Base-by-base conservation (phyloP, 2,888 invertebrate genomes). In the Meiosimyza decipiens region DNA sequence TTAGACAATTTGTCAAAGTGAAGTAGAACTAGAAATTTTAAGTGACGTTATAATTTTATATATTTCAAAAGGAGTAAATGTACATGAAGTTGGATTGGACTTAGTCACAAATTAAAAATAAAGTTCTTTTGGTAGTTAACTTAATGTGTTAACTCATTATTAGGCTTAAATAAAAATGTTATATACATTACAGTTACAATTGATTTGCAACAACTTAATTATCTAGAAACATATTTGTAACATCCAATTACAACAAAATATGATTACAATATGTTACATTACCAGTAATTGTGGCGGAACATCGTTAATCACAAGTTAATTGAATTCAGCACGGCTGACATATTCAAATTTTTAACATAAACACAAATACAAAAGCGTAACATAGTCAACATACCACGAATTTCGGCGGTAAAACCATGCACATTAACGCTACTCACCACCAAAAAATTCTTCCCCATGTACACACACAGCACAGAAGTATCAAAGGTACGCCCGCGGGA, bases 301-400 rank as follows among this genome's bases (percentile, higher is more conserved):
- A 59, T 68, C 68, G 49, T 68, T 68, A 68, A 68, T 68, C 68
- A 68, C 59, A 68, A 68, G 68, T 68, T 68, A 68, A 68, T 68
- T 68, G 68, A 68, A 68, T 68, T 68, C 50, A 40, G 47, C 40
- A 47, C 50, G 50, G 22, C 59, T 47, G 57, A 68, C 68, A 68
- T 59, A 68, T 68, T 68, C 28, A 68, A 68, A 68, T 68, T 59
- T 59, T 68, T 57, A 59, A 57, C 68, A 68, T 68, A 33, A 59
- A 60, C 22, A 49, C 55, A 59, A 66, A 66, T 15, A 51, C 52
- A 49, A n/a, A 50, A 65, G 11, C 51, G 28, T 18, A 18, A 51
- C 51, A 15, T 9, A 47, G 13, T 15, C 64, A 49, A 40, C 13
- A 28, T n/a, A 47, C 47, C 11, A 15, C 16, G 47, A 16, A 22